phyloP scores from a whole-genome alignment of 2,888 invertebrate species.

The Tolmerus cingulatus region DNA sequence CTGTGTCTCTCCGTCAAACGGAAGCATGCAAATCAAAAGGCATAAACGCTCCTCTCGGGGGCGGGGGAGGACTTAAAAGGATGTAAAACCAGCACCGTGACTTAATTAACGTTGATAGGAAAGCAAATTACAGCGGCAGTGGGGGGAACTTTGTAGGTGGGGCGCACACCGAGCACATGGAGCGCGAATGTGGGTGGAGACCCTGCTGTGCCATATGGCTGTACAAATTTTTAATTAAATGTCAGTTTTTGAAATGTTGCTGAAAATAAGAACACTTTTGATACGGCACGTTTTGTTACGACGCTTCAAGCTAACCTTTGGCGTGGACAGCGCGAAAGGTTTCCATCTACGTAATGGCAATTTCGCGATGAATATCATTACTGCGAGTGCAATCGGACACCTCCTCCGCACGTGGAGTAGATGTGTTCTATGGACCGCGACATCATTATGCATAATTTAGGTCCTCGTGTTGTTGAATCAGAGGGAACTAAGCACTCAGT shows the following conservation, averaged over 20 bases:
- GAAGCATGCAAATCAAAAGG: constrained; percentile 3
- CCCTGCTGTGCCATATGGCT: background rate
- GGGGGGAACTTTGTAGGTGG: background rate
- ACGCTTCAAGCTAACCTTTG: background rate
- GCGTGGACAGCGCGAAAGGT: background rate
- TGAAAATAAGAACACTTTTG: background rate
- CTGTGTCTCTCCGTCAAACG: background rate
- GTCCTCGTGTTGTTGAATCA: background rate
- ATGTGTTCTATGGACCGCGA: background rate
- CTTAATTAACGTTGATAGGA: constrained; percentile 25
- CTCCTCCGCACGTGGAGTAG: background rate
- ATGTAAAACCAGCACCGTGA: constrained; percentile 17
- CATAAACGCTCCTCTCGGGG: background rate
- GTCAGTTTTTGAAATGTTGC: background rate
- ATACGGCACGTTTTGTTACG: background rate
- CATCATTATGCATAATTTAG: background rate
- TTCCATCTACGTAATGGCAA: background rate
- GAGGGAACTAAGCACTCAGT: background rate
- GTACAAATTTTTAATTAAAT: constrained; percentile 22
- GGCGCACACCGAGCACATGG: background rate
- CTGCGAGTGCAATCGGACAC: background rate
- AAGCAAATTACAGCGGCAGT: background rate
- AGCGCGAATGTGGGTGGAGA: background rate
- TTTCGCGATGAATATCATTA: background rate
- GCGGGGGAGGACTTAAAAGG: background rate